These are phyloP conservation scores for Tauraco erythrolophus DNA, from an alignment of 2,113 vertebrate genomes.

Conservation along the genomic window DNA sequence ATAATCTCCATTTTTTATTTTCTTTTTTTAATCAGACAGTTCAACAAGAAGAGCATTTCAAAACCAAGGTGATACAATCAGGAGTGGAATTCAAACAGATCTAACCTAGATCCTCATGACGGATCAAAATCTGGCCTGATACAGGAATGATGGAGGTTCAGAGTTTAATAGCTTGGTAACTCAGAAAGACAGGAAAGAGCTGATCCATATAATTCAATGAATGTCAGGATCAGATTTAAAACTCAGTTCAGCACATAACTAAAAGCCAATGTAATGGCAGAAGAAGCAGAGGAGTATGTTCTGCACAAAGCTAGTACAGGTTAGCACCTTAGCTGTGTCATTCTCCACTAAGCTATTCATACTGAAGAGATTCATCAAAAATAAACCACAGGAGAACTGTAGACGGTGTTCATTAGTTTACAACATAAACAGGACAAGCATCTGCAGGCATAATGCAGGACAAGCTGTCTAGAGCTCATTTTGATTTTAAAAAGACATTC, in stretches of 20 bases:
- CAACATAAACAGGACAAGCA: neutral
- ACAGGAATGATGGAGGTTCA: conserved; percentile 42
- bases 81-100: conserved; percentile 55
- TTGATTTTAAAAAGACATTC: neutral
- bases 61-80: conserved; percentile 30
- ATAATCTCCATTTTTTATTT: neutral
- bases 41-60: conserved; percentile 38
- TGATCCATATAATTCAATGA: conserved; percentile 65
- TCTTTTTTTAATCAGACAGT: neutral
- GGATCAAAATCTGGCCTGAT: conserved; percentile 57
- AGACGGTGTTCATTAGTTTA: neutral
- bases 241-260: conserved; percentile 39
- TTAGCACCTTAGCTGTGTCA: conserved; percentile 37
- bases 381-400: neutral
- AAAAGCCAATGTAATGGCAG: neutral
- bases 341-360: conserved; percentile 26
- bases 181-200: conserved; percentile 58
- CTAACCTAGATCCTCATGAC: conserved; percentile 33
- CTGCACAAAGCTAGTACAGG: neutral
- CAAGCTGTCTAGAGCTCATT: neutral
- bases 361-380: conserved; percentile 49
- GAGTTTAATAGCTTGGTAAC: conserved; percentile 66
- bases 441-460: neutral
- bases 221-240: conserved; percentile 68
- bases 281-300: neutral